Evolutionary conservation across 2,888 invertebrate species (phyloP), one percentile per base, ranked within the genome.

Genomic region (Pristionchus exspectatus): DNA sequence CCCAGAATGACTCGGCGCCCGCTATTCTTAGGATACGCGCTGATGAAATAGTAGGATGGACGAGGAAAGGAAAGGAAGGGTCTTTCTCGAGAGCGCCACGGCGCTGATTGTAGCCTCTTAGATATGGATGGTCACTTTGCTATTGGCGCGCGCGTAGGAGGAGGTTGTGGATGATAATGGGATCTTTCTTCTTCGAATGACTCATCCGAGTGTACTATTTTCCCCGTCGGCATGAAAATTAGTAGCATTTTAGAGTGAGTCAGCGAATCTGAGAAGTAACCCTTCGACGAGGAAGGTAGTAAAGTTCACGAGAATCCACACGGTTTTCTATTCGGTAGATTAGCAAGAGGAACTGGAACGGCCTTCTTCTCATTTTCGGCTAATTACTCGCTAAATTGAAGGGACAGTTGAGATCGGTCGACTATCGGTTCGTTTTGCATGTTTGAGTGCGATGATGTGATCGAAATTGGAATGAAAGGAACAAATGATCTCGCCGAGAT

Each of bases 371-470:
- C 69, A 7, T 27, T 50, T 81, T 81, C 81, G 81, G 50, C 27
- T 81, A 81, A 81, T 81, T 81, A 54, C 50, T 50, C 54, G 44
- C 7, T 50, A 54, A n/a, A 81, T 81, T 50, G 50, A 14, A 16
- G 1, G 18, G 56, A 56, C 56, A 16, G 56, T 56, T 56, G 18
- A 63, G 24, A 74, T 74, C 74, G 74, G 74, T 33, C 74, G 81
- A 27, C 10, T 21, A 50, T 18, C 50, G 50, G 50, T 81, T 63
- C 27, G 54, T 54, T 81, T 12, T 44, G 10, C 38, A 1, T 50
- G 81, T 81, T n/a, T 81, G 81, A 54, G 81, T 81, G 81, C 81
- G 44, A 81, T 50, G 81, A 81, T n/a, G 81, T 81, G 81, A 81
- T 77, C 0, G 81, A 54, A 54, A 81, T 44, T 10, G 77, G 5